Conservation (phyloP, 1,140 invertebrate genomes). For the Globodera rostochiensis region DNA sequence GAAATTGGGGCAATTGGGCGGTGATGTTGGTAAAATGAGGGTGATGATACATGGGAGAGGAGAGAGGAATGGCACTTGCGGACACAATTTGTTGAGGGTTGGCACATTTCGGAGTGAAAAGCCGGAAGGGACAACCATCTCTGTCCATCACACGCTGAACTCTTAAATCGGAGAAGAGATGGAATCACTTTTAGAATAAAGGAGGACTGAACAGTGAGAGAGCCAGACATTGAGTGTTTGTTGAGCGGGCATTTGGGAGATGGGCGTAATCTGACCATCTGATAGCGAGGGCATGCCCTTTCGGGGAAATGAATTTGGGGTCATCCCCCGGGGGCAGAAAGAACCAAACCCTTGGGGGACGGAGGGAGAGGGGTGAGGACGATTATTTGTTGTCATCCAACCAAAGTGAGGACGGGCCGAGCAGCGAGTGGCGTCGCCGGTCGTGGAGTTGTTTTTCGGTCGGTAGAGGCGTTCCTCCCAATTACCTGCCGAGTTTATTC, state of each 20-base stretch:
- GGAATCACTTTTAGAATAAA: background rate
- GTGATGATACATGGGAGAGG: background rate
- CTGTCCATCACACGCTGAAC: background rate
- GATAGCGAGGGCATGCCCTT: conserved; percentile 10
- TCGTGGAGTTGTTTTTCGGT: conserved; percentile 1
- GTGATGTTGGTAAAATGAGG: background rate
- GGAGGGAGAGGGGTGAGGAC: too few relatives aligned
- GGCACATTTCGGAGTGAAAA: background rate
- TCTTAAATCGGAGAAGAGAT: background rate
- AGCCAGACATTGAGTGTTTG: too few relatives aligned
- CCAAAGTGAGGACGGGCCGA: too few relatives aligned
- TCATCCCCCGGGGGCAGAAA: background rate
- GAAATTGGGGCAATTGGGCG: background rate
- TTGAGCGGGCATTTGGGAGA: too few relatives aligned
- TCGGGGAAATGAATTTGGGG: background rate
- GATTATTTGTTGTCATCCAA: too few relatives aligned
- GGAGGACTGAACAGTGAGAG: background rate
- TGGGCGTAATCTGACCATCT: background rate
- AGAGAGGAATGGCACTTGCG: background rate
- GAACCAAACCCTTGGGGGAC: background rate
- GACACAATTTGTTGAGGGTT: background rate
- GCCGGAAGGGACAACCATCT: background rate
- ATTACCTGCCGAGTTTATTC: background rate
- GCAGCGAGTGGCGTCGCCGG: too few relatives aligned
- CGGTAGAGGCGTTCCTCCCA: background rate